Evolutionary conservation across 2,113 vertebrate genomes (phyloP).

Genomic region (Tilapia sparmanii): DNA sequence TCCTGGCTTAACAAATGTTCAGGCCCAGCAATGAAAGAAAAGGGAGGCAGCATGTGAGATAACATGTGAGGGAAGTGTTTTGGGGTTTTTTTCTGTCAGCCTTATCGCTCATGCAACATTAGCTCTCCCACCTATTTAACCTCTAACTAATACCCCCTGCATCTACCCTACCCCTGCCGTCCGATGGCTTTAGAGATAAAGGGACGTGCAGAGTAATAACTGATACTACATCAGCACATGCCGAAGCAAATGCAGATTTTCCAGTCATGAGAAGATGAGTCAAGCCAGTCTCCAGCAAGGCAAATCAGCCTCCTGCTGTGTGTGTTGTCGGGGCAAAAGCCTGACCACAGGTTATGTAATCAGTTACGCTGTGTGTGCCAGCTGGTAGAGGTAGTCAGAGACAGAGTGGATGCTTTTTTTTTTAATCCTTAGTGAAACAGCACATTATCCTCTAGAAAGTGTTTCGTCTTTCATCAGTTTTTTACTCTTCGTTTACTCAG

Average conservation of each 20-base stretch:
- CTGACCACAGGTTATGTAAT: conserved; percentile 54
- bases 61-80: not conserved
- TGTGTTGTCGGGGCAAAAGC: conserved; percentile 37
- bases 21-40: not conserved
- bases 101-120: not conserved
- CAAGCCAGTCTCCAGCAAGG: not conserved
- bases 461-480: not conserved
- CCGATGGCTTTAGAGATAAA: not conserved
- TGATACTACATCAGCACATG: conserved; percentile 23
- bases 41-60: not conserved
- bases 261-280: not conserved
- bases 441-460: not conserved
- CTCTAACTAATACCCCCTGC: not conserved
- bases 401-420: conserved; percentile 22
- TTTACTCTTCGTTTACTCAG: not conserved
- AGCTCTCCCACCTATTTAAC: not conserved
- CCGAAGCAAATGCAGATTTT: not conserved
- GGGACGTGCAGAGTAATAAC: not conserved
- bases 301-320: not conserved
- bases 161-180: not conserved
- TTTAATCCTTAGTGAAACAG: conserved; percentile 48
- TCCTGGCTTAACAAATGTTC: not conserved
- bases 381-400: conserved; percentile 52
- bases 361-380: conserved; percentile 42
- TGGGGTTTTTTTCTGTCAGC: not conserved